Percentiles rank a stretch among this genome's conserved stretches.
phyloP scores from a whole-genome alignment of 1,140 invertebrate genomes.

The Hypothenemus hampei region DNA sequence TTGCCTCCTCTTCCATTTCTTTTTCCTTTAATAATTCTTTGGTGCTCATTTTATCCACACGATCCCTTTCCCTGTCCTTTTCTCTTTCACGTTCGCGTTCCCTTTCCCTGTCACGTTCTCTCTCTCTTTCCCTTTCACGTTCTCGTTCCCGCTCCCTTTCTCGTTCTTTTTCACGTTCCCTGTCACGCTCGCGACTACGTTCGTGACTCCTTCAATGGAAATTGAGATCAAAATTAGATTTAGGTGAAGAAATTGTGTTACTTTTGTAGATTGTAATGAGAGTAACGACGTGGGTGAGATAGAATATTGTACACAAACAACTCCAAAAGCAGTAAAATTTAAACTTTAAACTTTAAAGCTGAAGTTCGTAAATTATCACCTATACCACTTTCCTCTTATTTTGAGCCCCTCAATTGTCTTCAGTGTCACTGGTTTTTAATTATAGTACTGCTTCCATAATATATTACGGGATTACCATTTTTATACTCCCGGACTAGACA shows the following conservation, averaged over 20 bases:
- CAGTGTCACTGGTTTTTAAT: too few species aligned
- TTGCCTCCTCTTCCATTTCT: conserved; percentile 85
- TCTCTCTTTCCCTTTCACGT: conserved; percentile 43
- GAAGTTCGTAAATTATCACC: too few species aligned
- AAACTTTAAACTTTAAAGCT: too few species aligned
- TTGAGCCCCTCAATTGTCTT: too few species aligned
- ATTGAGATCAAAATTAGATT: neutral
- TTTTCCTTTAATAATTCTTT: conserved; percentile 67
- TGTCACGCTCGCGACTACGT: conserved; percentile 9
- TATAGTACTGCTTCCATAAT: too few species aligned
- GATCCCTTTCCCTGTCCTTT: conserved; percentile 47
- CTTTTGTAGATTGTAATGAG: too few species aligned
- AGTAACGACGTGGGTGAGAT: too few species aligned
- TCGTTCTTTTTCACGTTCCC: conserved; percentile 46
- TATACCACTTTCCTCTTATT: too few species aligned
- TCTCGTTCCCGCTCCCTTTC: conserved; percentile 46
- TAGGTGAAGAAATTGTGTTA: neutral
- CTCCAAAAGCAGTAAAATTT: too few species aligned
- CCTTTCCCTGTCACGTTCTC: conserved; percentile 49
- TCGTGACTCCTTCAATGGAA: conserved; percentile 17
- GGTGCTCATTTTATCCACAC: conserved; percentile 51
- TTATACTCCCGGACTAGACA: too few species aligned
- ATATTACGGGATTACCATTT: too few species aligned
- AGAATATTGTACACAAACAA: too few species aligned
- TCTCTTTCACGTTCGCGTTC: conserved; percentile 52